Evolutionary conservation across 2,888 invertebrate genomes (phyloP).

Genomic region (Campoplex capitator): DNA sequence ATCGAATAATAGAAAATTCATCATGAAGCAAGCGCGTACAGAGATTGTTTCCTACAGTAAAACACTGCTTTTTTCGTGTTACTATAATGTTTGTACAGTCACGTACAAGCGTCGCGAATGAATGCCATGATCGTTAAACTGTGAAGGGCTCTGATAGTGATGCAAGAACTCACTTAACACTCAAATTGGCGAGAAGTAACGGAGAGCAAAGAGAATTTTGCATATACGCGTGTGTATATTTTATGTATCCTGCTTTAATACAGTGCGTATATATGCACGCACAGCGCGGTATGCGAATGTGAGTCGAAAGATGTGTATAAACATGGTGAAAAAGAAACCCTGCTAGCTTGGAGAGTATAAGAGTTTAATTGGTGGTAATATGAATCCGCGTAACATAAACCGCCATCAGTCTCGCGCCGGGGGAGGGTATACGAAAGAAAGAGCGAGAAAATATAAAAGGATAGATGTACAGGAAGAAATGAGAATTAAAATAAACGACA

Average conservation of each 20-base stretch:
- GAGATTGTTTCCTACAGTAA: no score
- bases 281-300: neutral
- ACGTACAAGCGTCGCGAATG: no score
- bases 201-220: conserved; percentile 43
- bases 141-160: neutral
- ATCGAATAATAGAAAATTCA: no score
- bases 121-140: no score
- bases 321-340: conserved; percentile 66
- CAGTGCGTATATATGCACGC: neutral
- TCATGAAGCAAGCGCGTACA: no score
- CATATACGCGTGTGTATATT: neutral
- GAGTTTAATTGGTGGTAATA: conserved; percentile 82
- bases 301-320: conserved; percentile 76
- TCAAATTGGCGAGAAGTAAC: conserved; percentile 43
- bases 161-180: conserved; percentile 65
- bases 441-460: conserved; percentile 55
- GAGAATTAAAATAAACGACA: conserved; percentile 45
- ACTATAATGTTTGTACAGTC: no score
- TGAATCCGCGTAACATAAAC: conserved; percentile 81
- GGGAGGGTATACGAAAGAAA: conserved; percentile 64
- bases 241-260: neutral
- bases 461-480: conserved; percentile 51
- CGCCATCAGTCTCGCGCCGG: conserved; percentile 79
- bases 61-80: no score
- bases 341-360: conserved; percentile 70